Base-by-base conservation (phyloP, 1,140 invertebrate genomes). In the Archivesica marissinica region DNA sequence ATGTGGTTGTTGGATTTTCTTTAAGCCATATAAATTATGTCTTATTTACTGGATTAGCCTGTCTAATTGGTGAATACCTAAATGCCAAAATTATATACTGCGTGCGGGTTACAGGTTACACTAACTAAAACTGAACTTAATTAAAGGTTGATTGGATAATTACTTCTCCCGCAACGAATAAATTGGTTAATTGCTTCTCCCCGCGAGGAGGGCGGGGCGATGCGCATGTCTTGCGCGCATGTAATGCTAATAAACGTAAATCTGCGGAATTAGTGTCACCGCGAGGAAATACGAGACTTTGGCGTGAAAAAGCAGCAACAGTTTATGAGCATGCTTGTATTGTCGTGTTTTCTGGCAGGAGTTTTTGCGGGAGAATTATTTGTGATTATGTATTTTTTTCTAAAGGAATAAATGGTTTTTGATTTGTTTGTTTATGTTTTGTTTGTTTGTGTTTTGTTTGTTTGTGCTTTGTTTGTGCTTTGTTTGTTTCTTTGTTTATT, bases 121-220 rank as follows among this genome's bases (percentile, higher is more conserved):
- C 41, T 56, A 76, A 76, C 52, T 23, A 56, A n/a, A 56, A 76
- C 44, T 41, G 41, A 66, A 64, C 59, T 68, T 72, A 81, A 81
- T 81, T 81, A 70, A 72, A 70, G 44, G 7, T 39, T 81, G 39
- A 81, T 81, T 70, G 78, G 64, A 68, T 81, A 81, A 81, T 81
- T 81, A 64, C 33, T 81, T 70, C 78, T 70, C 61, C 78, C 78
- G 78, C 64, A 30, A 81, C 33, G 78, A 28, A 68, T 30, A 81
- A 81, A 81, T 81, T 68, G 64, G 59, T 47, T 81, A 81, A 81
- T 81, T 54, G 47, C 78, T 81, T 52, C 78, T 70, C 78, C 78
- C 78, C 2, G 56, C 38, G 52, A 56, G 9, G 74, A 17, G 23
- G 68, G 68, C 68, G 68, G 20, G 68, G 68, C 68, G 39, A 72